Base-by-base conservation (phyloP, 2,113 vertebrate genomes). In the Sebastes fasciatus region DNA sequence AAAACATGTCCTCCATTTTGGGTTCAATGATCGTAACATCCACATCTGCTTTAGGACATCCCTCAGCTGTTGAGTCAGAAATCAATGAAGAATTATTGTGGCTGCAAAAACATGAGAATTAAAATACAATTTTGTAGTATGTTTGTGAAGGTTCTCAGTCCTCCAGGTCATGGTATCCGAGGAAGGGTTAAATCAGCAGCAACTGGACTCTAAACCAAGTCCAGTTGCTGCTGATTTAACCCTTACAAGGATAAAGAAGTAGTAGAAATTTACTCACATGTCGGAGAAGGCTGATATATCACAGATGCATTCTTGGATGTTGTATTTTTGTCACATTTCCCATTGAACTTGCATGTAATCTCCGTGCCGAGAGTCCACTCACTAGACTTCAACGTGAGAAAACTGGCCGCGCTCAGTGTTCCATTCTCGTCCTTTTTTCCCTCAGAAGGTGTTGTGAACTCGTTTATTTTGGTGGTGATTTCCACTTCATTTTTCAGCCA, bases 271-370 rank as follows among this genome's bases (percentile, higher is more conserved):
- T 76, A 91, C 91, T 86, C 34, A 91, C 90, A 0, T 1, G 0
- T 0, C 19, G 9, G 0, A 21, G 1, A 1, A 0, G n/a, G n/a
- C 11, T 1, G 23, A 54, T 57, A 48, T 10, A 0, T 4, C 5
- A 74, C 23, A 11, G 80, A 19, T 64, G 8, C 5, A 1, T 45
- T 85, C 5, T 0, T 0, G 0, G 0, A 0, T 1, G 0, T 1
- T 3, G 1, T n/a, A n/a, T n/a, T n/a, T n/a, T n/a, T n/a, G n/a
- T n/a, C 12, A 3, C 40, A 42, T 62, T 48, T 76, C 2, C 77
- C 84, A 4, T 21, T 8, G 55, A 95, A 94, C 64, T 19, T 0
- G 11, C 95, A 96, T 0, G 12, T 89, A 1, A 93, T 7, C 9
- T 8, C 2, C 0, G 5, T 2, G 0, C 0, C 0, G 0, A 0